Evolutionary conservation across 2,888 invertebrate genomes (phyloP), one percentile per base, ranked within the genome.

Genomic region (Vannuccia rotundouncinata): DNA sequence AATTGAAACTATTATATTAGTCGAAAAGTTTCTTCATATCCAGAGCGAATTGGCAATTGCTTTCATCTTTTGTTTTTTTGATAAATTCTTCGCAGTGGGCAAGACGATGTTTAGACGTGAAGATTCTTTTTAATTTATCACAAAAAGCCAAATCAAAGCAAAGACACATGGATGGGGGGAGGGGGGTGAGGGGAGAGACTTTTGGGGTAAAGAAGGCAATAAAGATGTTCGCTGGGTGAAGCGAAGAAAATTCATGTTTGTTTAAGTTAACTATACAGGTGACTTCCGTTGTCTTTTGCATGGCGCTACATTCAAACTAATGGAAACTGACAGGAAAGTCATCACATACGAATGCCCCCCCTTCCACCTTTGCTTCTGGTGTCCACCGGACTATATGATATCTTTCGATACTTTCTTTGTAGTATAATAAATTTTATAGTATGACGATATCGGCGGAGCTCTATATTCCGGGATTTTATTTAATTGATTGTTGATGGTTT

Each of bases 101-200:
- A 17, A 45, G 45, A 45, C 10, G 45, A 17, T 13, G 66, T 5
- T 17, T 5, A 66, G 66, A 66, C 2, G 25, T 22, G 22, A 66
- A 66, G 66, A 66, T 27, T 22, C 66, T 66, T 66, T 66, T 66
- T 66, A 66, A 66, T 66, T 66, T 5, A 66, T 22, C 66, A 66
- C 10, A 66, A 66, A 66, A 66, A 66, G 22, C 66, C 25, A 66
- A 66, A 66, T 66, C 66, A 66, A 66, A 66, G 25, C 10, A 27
- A 5, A 66, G 2, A 22, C 2, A n/a, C 10, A 66, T 5, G 22
- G 17, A 22, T 66, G 66, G 22, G 22, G 66, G 5, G 17, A 17
- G 45, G 45, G 17, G 45, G 45, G 45, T 45, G 45, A 45, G 45
- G 45, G 45, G 45, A 17, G 45, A 45, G 45, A 45, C n/a, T n/a